Base-by-base conservation (phyloP, 2,888 invertebrate species). In the Miltochrista miniata region DNA sequence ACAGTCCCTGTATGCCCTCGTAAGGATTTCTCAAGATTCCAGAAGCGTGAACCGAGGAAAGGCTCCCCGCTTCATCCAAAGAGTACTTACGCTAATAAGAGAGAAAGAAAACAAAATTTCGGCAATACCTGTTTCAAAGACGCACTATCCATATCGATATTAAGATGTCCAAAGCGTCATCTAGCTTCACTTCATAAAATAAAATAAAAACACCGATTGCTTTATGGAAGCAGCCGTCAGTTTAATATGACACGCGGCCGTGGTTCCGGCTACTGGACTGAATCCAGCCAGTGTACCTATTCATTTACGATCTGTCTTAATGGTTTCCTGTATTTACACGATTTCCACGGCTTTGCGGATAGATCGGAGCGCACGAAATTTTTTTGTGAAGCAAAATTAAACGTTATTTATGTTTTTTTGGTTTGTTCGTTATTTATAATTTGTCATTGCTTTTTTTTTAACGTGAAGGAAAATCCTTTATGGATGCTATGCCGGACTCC, bases 281-380 rank as follows among this genome's bases (percentile, higher is more conserved):
- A 24, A 5, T 11, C 31, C 8, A 71, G 66, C 59, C 65, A 58
- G 57, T 60, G 58, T 37, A n/a, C n/a, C n/a, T n/a, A 37, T 55
- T 53, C 49, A 74, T 79, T 72, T 79, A 84, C 76, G 81, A 78
- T 74, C 37, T 4, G 61, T 61, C 59, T 69, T 74, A 68, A 80
- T 79, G 76, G 79, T 74, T 85, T 87, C 88, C 87, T 83, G 85
- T 81, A 64, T 75, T 61, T 61, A 61, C 64, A 56, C 48, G 57
- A 56, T 59, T 57, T 54, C 18, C 47, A 51, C 8, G 43, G 40
- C 47, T 47, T 40, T 44, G n/a, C 36, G 45, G 36, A 45, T 40
- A 29, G 29, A 40, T 37, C 30, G 10, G 14, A 34, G 37, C 46
- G 39, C 7, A 37, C 42, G 40, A 31, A 44, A 37, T 45, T 49